Percentiles rank a stretch among this genome's conserved stretches.
These are phyloP conservation scores for Digitonthophagus gazella DNA, from an alignment of 2,888 invertebrate species.

Conservation along the genomic window DNA sequence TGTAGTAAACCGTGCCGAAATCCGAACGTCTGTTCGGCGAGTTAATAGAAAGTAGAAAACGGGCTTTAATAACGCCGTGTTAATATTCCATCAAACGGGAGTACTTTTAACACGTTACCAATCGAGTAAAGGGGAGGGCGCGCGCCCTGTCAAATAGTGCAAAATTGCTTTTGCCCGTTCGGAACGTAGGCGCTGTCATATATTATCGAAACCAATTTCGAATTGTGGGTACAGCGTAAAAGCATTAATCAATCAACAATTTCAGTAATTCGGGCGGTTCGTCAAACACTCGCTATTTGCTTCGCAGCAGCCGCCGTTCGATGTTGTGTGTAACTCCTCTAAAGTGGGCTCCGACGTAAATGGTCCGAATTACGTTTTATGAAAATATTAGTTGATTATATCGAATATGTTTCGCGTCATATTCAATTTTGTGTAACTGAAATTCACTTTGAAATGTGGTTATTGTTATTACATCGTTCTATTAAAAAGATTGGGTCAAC, in stretches of 20 bases:
- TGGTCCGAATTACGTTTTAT: not conserved
- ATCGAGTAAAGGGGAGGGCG: not conserved
- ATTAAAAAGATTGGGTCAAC: no score
- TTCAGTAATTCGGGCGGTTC: not conserved
- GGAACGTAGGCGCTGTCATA: not conserved
- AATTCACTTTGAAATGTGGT: no score
- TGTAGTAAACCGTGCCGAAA: no score
- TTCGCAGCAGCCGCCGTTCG: not conserved
- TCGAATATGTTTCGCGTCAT: not conserved
- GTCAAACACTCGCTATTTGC: not conserved
- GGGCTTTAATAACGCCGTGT: not conserved
- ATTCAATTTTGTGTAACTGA: no score
- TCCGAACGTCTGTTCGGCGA: no score
- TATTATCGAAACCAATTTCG: not conserved
- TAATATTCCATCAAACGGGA: not conserved
- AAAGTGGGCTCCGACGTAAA: not conserved
- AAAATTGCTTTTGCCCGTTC: not conserved
- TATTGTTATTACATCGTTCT: no score
- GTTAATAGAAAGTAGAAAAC: not conserved
- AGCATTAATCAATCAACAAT: constrained; percentile 15
- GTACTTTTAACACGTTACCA: not conserved
- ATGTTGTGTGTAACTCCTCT: not conserved
- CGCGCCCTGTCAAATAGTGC: not conserved
- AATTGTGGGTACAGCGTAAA: constrained; percentile 10
- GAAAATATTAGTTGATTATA: not conserved